Conservation (phyloP, 2,888 invertebrate species). For the Noctua janthina region DNA sequence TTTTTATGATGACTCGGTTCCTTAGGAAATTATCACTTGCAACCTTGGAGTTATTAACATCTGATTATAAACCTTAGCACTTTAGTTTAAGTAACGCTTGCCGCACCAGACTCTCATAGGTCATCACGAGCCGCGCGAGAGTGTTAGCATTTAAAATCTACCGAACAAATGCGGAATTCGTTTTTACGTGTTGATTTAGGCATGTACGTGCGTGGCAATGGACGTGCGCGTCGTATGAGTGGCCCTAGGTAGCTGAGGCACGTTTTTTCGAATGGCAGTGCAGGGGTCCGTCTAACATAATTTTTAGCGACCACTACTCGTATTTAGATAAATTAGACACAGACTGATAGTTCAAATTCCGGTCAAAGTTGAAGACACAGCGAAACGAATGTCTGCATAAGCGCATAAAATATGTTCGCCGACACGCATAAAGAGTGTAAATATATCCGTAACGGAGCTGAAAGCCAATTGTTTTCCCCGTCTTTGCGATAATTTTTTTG, state of each 20-base stretch:
- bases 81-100: not conserved
- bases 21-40: slow-evolving; percentile 55
- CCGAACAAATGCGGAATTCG: not conserved
- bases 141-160: not conserved
- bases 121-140: not conserved
- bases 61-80: not conserved
- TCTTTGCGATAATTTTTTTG: no score
- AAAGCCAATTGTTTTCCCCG: no score
- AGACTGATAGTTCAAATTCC: not conserved
- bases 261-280: not conserved
- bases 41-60: slow-evolving; percentile 58
- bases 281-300: not conserved
- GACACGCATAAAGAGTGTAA: not conserved
- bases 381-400: not conserved
- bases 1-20: slow-evolving; percentile 38
- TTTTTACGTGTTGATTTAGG: not conserved
- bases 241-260: not conserved
- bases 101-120: not conserved
- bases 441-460: no score
- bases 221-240: not conserved
- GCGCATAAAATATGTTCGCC: no score
- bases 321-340: not conserved
- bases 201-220: not conserved
- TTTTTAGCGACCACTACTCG: not conserved
- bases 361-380: not conserved